phyloP scores from a whole-genome alignment of 2,888 invertebrate genomes.

The Unio pictorum region DNA sequence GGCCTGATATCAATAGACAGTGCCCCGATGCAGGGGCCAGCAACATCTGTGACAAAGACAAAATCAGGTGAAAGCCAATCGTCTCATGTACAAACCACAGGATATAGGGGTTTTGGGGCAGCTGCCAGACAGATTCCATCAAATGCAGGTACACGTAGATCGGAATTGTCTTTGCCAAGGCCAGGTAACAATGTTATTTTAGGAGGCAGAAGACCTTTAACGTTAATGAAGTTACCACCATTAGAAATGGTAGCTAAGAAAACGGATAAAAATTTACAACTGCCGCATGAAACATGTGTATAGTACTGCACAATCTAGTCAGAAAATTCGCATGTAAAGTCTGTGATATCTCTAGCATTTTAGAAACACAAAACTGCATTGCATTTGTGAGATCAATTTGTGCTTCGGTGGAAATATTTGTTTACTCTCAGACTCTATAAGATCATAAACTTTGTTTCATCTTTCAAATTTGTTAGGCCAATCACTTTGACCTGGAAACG shows the following conservation, averaged over 20 bases:
- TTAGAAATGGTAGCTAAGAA: constrained; percentile 35
- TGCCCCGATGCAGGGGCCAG: constrained; percentile 34
- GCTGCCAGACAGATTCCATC: constrained; percentile 10
- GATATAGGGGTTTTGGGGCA: constrained; percentile 30
- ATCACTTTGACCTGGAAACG: no score
- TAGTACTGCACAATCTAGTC: constrained; percentile 8
- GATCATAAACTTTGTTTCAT: no score
- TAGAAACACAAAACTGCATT: no score
- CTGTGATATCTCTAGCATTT: no score
- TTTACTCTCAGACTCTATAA: no score
- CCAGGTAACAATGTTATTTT: constrained; percentile 21
- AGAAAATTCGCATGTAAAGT: no score
- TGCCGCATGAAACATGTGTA: constrained; percentile 33
- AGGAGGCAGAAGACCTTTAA: constrained; percentile 24
- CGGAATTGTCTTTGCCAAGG: constrained; percentile 30
- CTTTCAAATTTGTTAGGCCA: no score
- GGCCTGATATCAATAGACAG: constrained; percentile 22
- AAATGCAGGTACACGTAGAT: constrained; percentile 15
- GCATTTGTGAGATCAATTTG: no score
- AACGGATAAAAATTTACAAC: constrained; percentile 31
- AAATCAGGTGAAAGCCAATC: constrained; percentile 25
- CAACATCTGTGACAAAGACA: constrained; percentile 23
- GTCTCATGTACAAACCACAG: constrained; percentile 26
- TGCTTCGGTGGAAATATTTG: no score
- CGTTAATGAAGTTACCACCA: constrained; percentile 48